Conservation (phyloP, 2,888 invertebrate species). For the Junonia oenone region DNA sequence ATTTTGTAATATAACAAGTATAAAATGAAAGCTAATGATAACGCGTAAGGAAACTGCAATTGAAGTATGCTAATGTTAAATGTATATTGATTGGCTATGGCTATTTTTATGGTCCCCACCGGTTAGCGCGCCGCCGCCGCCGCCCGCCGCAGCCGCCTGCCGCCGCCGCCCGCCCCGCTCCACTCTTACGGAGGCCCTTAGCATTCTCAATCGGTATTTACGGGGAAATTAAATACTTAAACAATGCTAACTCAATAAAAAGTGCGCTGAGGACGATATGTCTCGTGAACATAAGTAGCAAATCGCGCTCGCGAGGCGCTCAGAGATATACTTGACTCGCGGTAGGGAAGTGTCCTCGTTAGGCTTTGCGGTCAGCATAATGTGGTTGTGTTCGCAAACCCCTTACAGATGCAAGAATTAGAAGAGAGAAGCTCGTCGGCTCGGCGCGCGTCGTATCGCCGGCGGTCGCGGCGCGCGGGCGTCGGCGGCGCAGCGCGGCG, state of each 20-base stretch:
- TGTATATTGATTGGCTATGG: slow-evolving; percentile 80
- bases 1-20: not conserved
- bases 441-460: slow-evolving; percentile 7
- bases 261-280: slow-evolving; percentile 19
- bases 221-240: slow-evolving; percentile 76
- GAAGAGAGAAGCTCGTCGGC: slow-evolving; percentile 47
- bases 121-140: slow-evolving; percentile 71
- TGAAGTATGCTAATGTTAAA: slow-evolving; percentile 60
- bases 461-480: not conserved
- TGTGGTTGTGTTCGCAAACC: slow-evolving; percentile 78
- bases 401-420: slow-evolving; percentile 72
- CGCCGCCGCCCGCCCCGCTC: slow-evolving; percentile 60
- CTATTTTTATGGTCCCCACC: slow-evolving; percentile 77
- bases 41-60: slow-evolving; percentile 63
- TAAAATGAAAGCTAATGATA: not conserved
- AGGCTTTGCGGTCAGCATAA: slow-evolving; percentile 76
- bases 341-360: slow-evolving; percentile 62
- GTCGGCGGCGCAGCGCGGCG: slow-evolving; percentile 25
- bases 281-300: slow-evolving; percentile 30
- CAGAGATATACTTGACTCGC: slow-evolving; percentile 70
- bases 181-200: slow-evolving; percentile 74
- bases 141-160: slow-evolving; percentile 50
- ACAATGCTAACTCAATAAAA: slow-evolving; percentile 55
- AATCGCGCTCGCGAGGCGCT: slow-evolving; percentile 42
- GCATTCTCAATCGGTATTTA: slow-evolving; percentile 78